Evolutionary conservation across 2,113 vertebrate species (phyloP), one percentile per base, ranked within the genome.

Genomic region (Sylvilagus bachmani): DNA sequence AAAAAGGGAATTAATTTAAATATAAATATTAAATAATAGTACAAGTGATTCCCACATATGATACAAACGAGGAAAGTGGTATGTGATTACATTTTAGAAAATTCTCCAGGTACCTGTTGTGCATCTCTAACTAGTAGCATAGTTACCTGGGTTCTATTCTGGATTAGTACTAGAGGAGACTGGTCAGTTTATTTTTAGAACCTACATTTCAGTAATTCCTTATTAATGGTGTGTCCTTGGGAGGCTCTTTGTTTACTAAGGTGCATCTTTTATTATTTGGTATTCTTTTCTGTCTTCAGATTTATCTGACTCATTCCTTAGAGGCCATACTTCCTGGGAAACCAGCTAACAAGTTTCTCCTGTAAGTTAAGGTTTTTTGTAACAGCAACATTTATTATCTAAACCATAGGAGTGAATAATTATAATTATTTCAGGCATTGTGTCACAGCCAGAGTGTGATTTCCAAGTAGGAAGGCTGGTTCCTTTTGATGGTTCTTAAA

Each of bases 401-500:
- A 78, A 84, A 38, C 21, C 9, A 67, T 8, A 84, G 6, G 11
- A 84, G 14, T 87, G 7, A 81, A 53, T 93, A 94, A 90, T 94
- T 75, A 62, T 14, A 62, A 77, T 71, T 95, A 66, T 91, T 91
- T 83, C 27, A 83, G 58, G 14, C n/a, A 75, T 78, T 81, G 13
- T 92, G 49, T 92, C 88, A 91, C 36, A 81, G n/a, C 3, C 36
- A 78, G 44, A 25, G 71, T 69, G 2, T 73, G 90, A 73, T 88
- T 95, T 93, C 38, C 19, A 79, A 77, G 38, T 75, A 78, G 31
- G 1, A 90, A 69, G 4, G 10, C 29, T 74, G 19, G 5, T 49
- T 53, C 17, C 29, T 85, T 62, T 62, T 90, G 25, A 86, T 95
- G 33, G 3, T 89, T 36, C 31, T 83, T 96, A 88, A 93, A 95